Evolutionary conservation across 2,888 invertebrate genomes (phyloP).

Genomic region (Dorcus hopei): DNA sequence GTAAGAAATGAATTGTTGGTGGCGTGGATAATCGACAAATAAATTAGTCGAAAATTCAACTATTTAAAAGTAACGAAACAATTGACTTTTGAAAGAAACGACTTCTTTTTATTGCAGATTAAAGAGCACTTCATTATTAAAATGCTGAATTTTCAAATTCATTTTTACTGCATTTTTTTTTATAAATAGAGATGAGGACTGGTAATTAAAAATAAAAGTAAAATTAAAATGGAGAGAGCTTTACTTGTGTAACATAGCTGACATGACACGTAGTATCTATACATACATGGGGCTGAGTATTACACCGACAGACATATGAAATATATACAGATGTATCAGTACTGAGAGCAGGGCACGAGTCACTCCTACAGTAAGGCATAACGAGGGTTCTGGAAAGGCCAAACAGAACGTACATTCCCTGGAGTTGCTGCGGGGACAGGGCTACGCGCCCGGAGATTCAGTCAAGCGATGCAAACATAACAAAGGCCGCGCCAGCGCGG

Average conservation of each 20-base stretch:
- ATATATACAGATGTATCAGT: conserved; percentile 42
- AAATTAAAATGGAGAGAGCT: conserved; percentile 51
- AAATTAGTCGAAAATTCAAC: no score
- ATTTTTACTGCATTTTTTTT: not conserved
- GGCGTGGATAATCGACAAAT: no score
- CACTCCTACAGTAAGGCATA: conserved; percentile 48
- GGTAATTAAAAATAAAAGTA: conserved; percentile 16
- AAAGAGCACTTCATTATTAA: not conserved
- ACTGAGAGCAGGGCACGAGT: conserved; percentile 39
- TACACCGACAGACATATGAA: conserved; percentile 46
- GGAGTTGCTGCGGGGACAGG: conserved; percentile 14
- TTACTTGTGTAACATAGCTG: conserved; percentile 52
- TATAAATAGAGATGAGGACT: not conserved
- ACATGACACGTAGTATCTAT: conserved; percentile 50
- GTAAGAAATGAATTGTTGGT: no score
- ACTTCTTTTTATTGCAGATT: no score
- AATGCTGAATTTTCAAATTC: not conserved
- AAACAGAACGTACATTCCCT: conserved; percentile 27
- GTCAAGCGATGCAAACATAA: conserved; percentile 46
- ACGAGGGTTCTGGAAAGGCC: conserved; percentile 44
- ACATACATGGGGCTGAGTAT: conserved; percentile 51
- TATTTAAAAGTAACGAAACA: not conserved
- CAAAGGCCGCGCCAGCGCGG: conserved; percentile 49
- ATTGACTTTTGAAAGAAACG: no score
- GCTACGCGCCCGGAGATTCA: conserved; percentile 39